Conservation (phyloP, 2,888 invertebrate genomes). For the Choristoneura rosaceana region DNA sequence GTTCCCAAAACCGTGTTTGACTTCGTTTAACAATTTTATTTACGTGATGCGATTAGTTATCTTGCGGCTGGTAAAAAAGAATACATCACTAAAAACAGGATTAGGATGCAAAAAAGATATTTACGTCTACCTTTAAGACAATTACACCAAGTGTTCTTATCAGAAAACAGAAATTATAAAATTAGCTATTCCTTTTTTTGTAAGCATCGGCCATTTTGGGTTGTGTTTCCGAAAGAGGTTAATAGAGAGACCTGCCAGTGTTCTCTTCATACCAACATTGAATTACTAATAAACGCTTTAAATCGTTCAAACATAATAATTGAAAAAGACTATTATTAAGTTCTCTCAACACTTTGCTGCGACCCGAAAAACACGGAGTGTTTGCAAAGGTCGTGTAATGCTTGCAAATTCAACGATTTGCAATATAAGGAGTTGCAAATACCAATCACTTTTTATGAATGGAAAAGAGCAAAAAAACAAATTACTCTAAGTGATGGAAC, state of each 20-base stretch:
- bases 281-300: conserved; percentile 8
- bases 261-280: background rate
- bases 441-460: background rate
- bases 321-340: conserved; percentile 22
- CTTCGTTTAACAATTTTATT: background rate
- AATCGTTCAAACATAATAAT: conserved; percentile 23
- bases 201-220: conserved; percentile 1
- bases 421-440: conserved; percentile 9
- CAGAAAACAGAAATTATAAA: too few species aligned
- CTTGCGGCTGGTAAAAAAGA: background rate
- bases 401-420: conserved; percentile 29
- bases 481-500: conserved; percentile 2
- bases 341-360: conserved; percentile 30
- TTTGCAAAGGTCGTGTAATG: conserved; percentile 25
- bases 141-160: background rate
- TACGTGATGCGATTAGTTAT: background rate
- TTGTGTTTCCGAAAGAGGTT: background rate
- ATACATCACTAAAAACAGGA: background rate
- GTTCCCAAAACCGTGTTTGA: background rate
- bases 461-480: background rate
- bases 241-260: background rate
- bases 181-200: conserved; percentile 2
- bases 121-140: background rate
- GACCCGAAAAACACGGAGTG: conserved; percentile 22
- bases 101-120: background rate